Conservation (phyloP, 2,113 vertebrate species). For the Lichenostomus cassidix region DNA sequence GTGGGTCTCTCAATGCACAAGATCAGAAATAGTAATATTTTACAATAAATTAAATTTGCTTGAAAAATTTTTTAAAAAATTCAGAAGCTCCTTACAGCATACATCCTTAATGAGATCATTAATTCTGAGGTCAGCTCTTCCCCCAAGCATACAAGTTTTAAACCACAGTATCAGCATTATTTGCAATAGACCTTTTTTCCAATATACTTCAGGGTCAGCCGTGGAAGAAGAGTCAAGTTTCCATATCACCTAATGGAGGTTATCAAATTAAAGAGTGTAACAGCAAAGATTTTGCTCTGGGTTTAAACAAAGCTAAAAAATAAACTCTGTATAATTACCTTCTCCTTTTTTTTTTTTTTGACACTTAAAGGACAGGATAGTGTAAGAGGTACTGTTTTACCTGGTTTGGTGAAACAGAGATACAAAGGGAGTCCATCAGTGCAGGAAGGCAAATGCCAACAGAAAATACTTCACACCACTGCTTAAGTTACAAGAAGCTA, state of each 20-base stretch:
- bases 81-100: not conserved
- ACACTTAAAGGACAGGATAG: not conserved
- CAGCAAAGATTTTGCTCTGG: not conserved
- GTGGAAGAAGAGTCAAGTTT: not conserved
- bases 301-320: not conserved
- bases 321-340: not conserved
- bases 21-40: not conserved
- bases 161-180: not conserved
- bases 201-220: not conserved
- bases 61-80: not conserved
- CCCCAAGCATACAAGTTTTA: not conserved
- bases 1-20: not conserved
- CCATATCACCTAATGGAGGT: not conserved
- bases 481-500: not conserved
- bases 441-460: not conserved
- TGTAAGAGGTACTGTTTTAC: constrained; percentile 11
- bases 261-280: not conserved
- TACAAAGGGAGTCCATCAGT: not conserved
- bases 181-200: not conserved
- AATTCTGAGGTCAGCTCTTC: not conserved
- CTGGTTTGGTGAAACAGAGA: constrained; percentile 7
- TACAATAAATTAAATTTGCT: not conserved
- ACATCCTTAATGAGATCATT: not conserved
- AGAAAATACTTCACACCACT: not conserved
- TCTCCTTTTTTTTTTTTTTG: not conserved